Conservation (phyloP, 2,113 vertebrate genomes). For the Chrysochloris asiatica region DNA sequence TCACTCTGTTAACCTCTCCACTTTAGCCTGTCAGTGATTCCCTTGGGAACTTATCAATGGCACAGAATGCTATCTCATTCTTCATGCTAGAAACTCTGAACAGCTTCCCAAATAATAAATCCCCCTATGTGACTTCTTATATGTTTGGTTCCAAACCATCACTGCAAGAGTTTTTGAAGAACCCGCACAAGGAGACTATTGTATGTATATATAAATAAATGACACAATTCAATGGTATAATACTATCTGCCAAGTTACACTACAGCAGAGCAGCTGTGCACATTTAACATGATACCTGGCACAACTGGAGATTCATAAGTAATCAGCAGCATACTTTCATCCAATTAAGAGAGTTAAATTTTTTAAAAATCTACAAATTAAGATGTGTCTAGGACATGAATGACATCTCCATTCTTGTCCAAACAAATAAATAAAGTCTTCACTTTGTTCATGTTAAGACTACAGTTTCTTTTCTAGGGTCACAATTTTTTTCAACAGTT, state of each 20-base stretch:
- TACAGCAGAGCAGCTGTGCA: conserved; percentile 87
- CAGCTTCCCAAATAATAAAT: conserved; percentile 82
- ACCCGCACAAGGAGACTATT: conserved; percentile 88
- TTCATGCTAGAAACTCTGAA: conserved; percentile 79
- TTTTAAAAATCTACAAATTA: conserved; percentile 82
- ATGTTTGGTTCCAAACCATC: conserved; percentile 75
- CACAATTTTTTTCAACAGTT: neutral
- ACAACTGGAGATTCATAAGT: conserved; percentile 86
- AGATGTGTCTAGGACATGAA: conserved; percentile 82
- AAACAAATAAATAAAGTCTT: conserved; percentile 71
- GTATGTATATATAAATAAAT: conserved; percentile 88
- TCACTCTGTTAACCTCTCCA: conserved; percentile 75
- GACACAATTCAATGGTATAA: conserved; percentile 87
- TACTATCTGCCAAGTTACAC: conserved; percentile 89
- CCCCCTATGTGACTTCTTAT: conserved; percentile 79
- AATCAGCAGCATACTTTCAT: conserved; percentile 85
- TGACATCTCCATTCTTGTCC: conserved; percentile 79
- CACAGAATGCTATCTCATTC: conserved; percentile 74
- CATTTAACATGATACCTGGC: conserved; percentile 87
- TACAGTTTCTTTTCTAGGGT: conserved; percentile 42
- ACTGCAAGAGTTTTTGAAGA: conserved; percentile 80
- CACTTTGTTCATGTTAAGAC: conserved; percentile 45
- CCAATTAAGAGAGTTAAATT: conserved; percentile 85
- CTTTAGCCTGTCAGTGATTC: conserved; percentile 49
- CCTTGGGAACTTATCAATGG: conserved; percentile 72